Evolutionary conservation across 2,113 vertebrate species (phyloP).

Genomic region (Atherinomorus stipes): DNA sequence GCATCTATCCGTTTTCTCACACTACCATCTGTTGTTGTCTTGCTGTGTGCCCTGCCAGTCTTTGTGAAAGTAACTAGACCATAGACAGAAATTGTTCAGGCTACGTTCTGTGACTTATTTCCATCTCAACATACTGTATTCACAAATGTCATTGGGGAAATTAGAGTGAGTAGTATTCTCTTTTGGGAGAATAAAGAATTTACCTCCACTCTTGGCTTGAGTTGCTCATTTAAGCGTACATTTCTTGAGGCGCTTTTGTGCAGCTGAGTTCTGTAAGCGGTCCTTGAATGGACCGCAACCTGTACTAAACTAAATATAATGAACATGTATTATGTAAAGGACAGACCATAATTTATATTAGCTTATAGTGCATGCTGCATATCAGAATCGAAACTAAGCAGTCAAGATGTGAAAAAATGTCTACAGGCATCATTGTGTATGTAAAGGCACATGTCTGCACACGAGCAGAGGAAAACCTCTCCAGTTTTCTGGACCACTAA

Average conservation of each 20-base stretch:
- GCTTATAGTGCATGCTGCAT: too few relatives aligned
- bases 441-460: too few relatives aligned
- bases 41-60: neutral
- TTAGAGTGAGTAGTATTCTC: slow-evolving; percentile 10
- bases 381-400: too few relatives aligned
- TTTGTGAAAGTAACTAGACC: slow-evolving; percentile 42
- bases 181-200: slow-evolving; percentile 10
- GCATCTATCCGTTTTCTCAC: slow-evolving; percentile 48
- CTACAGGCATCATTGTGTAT: too few relatives aligned
- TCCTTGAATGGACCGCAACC: too few relatives aligned
- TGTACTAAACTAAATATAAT: too few relatives aligned
- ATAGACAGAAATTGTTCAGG: slow-evolving; percentile 3
- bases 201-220: neutral
- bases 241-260: neutral
- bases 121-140: slow-evolving; percentile 25
- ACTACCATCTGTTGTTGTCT: slow-evolving; percentile 60
- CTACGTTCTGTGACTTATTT: slow-evolving; percentile 29
- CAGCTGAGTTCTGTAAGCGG: too few relatives aligned
- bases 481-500: too few relatives aligned
- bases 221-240: neutral
- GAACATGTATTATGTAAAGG: too few relatives aligned
- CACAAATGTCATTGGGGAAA: slow-evolving; percentile 9
- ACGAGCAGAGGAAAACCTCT: too few relatives aligned
- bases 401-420: too few relatives aligned
- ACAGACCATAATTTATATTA: too few relatives aligned